These are phyloP conservation scores for Phoebastria nigripes DNA, from an alignment of 2,797 vertebrate species.

Conservation along the genomic window DNA sequence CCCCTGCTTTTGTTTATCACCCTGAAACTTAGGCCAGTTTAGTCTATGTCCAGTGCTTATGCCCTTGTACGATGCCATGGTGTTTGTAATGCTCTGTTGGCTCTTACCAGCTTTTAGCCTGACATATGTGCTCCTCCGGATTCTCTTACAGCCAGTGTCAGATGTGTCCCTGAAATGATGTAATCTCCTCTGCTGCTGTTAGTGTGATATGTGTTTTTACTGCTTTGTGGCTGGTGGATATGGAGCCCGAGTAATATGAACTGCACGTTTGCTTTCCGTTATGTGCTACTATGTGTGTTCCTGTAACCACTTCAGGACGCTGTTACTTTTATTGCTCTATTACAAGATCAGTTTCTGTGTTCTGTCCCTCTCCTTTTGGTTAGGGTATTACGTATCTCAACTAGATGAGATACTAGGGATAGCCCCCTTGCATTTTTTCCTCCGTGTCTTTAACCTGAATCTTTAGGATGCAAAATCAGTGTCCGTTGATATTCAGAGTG, in stretches of 20 bases:
- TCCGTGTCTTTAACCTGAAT: neutral
- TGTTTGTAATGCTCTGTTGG: neutral
- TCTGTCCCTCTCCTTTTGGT: neutral
- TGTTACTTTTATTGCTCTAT: neutral
- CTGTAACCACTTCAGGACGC: neutral
- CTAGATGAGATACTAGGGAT: neutral
- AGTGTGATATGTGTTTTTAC: neutral
- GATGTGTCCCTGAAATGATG: neutral
- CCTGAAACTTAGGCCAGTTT: neutral
- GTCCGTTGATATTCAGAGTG: neutral
- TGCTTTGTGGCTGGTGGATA: neutral
- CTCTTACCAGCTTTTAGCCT: neutral
- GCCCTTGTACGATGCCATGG: neutral
- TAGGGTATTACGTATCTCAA: neutral
- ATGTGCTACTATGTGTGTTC: neutral
- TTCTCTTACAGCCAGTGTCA: neutral
- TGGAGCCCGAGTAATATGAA: neutral
- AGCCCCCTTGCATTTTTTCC: neutral
- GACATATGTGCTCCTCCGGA: neutral
- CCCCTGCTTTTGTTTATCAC: constrained; percentile 1
- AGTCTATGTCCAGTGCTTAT: neutral
- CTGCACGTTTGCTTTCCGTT: neutral
- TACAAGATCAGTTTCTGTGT: neutral
- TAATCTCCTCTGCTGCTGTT: neutral
- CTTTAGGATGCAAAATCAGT: neutral